A percentile compares a stretch with the other conserved stretches of the same genome.
Conservation (phyloP, 1,140 invertebrate species). For the Pseudomyrmex flavicornis region DNA sequence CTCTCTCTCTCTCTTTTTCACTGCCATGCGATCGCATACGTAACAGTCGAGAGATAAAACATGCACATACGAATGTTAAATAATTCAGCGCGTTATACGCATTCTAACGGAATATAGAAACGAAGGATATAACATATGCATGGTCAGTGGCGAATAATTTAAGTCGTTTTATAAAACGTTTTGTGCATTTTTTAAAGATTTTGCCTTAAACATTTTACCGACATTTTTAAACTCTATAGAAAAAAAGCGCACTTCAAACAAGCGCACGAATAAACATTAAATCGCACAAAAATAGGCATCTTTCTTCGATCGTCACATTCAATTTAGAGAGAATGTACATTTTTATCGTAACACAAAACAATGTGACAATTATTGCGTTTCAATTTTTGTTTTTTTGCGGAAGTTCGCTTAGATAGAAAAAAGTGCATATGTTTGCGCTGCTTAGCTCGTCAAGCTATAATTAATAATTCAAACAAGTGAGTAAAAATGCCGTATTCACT, state of each 20-base stretch:
- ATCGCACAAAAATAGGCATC: background rate
- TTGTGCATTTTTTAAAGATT: background rate
- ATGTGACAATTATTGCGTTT: background rate
- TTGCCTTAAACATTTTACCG: background rate
- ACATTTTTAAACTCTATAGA: conserved; percentile 4
- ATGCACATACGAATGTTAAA: conserved; percentile 33
- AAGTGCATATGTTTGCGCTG: background rate
- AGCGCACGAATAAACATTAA: background rate
- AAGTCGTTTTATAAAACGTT: conserved; percentile 17
- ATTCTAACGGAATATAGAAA: background rate
- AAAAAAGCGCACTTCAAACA: background rate
- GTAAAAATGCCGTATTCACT: background rate
- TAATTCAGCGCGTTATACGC: conserved; percentile 46
- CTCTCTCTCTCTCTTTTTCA: background rate
- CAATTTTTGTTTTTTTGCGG: background rate
- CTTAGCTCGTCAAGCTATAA: conserved; percentile 2
- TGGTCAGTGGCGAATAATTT: conserved; percentile 9
- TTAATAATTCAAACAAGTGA: conserved; percentile 30
- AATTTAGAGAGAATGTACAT: background rate
- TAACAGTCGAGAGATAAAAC: conserved; percentile 54
- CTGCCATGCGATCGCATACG: conserved; percentile 16
- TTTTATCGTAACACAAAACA: background rate
- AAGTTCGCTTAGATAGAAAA: background rate
- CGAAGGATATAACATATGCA: conserved; percentile 27
- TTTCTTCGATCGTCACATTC: background rate